A percentile compares a stretch with the other conserved stretches of the same genome.
phyloP scores from a whole-genome alignment of 2,888 invertebrate species.

The Heliconius ethilla region DNA sequence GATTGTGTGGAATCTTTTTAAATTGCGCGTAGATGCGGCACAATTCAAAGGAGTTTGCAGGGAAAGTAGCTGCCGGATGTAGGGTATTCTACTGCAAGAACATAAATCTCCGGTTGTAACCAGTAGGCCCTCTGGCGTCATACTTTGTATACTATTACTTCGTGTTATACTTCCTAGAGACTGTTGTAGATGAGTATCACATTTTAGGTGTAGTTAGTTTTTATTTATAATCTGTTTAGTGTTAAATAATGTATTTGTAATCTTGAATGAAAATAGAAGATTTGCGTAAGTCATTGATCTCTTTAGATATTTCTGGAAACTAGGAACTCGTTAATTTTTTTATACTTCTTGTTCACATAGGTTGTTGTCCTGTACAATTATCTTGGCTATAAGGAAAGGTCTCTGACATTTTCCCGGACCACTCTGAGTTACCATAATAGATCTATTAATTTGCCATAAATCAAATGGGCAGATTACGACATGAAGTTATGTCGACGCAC shows the following conservation, averaged over 20 bases:
- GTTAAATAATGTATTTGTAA: neutral
- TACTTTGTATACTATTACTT: constrained; percentile 19
- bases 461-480: constrained; percentile 19
- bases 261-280: no score
- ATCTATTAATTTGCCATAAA: constrained; percentile 27
- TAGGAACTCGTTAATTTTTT: constrained; percentile 26
- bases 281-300: neutral
- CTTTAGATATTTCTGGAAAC: constrained; percentile 24
- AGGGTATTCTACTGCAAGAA: constrained; percentile 58
- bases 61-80: constrained; percentile 68
- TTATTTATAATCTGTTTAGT: neutral
- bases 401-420: constrained; percentile 32
- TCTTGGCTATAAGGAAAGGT: constrained; percentile 32
- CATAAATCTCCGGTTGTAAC: constrained; percentile 60
- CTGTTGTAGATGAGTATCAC: constrained; percentile 8
- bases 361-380: constrained; percentile 37
- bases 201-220: neutral
- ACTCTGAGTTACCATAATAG: constrained; percentile 29
- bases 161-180: neutral
- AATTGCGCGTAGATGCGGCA: constrained; percentile 55
- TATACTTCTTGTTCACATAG: constrained; percentile 17
- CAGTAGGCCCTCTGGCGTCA: constrained; percentile 38
- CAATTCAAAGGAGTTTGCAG: constrained; percentile 61
- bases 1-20: constrained; percentile 27
- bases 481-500: constrained; percentile 18